phyloP scores from a whole-genome alignment of 2,888 invertebrate species.

The Corbicula japonica region DNA sequence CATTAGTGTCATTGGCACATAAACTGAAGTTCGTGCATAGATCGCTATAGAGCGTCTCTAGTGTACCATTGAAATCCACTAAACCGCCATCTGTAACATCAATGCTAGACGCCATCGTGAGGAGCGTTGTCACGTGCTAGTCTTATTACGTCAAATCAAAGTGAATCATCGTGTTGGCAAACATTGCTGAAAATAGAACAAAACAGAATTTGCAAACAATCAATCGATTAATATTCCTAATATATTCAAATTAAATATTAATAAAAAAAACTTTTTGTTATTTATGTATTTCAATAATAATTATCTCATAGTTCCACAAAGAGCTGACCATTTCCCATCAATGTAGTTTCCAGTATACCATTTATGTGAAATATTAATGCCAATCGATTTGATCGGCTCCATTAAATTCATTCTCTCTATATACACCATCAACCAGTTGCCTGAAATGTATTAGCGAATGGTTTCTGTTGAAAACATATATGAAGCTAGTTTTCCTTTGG shows the following conservation, averaged over 20 bases:
- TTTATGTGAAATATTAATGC: constrained; percentile 18
- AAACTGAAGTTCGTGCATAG: constrained; percentile 12
- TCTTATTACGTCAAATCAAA: background rate
- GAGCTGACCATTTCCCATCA: no score
- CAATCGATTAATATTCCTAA: no score
- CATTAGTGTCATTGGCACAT: constrained; percentile 8
- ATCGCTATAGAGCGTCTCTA: constrained; percentile 5
- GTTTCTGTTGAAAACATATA: constrained; percentile 1
- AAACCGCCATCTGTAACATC: background rate
- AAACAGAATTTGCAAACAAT: background rate
- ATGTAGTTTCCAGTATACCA: no score
- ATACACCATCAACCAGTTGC: constrained; percentile 1
- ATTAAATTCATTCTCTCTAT: constrained; percentile 18
- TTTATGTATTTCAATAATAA: no score
- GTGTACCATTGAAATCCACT: constrained; percentile 2
- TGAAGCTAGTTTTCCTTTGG: no score
- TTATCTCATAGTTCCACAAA: no score
- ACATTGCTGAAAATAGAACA: constrained; percentile 30
- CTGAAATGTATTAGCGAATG: background rate
- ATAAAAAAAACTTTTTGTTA: no score
- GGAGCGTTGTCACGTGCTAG: background rate
- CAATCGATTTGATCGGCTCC: constrained; percentile 13
- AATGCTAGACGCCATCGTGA: background rate
- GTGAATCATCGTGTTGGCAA: background rate
- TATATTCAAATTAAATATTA: no score